Evolutionary conservation across 2,888 invertebrate species (phyloP).

Genomic region (Nomada ferruginata): DNA sequence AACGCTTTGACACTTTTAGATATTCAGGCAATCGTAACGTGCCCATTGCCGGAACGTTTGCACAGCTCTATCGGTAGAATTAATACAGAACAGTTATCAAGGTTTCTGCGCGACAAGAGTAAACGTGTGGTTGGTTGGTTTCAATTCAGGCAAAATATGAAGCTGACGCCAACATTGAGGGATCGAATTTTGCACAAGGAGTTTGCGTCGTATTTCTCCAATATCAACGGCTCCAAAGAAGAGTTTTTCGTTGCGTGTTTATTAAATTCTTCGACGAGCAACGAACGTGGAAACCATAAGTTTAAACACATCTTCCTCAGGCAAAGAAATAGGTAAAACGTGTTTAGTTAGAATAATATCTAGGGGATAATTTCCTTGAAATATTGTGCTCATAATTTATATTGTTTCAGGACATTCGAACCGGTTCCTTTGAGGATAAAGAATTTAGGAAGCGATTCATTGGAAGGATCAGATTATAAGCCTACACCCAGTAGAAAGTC

Average conservation of each 20-base stretch:
- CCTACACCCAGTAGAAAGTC: constrained; percentile 74
- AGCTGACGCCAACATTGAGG: constrained; percentile 86
- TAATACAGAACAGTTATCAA: constrained; percentile 85
- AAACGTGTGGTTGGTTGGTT: constrained; percentile 89
- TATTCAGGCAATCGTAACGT: constrained; percentile 87
- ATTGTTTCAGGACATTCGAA: constrained; percentile 73
- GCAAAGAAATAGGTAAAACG: constrained; percentile 85
- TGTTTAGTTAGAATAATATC: constrained; percentile 64
- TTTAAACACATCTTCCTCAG: constrained; percentile 88
- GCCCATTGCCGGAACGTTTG: constrained; percentile 86
- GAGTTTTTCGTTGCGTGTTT: constrained; percentile 88
- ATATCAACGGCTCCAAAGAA: constrained; percentile 82
- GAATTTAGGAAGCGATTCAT: constrained; percentile 81
- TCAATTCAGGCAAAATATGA: constrained; percentile 86
- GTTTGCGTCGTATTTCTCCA: constrained; percentile 86
- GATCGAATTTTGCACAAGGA: constrained; percentile 88
- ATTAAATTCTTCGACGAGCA: constrained; percentile 85
- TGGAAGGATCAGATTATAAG: constrained; percentile 82
- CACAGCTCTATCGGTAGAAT: constrained; percentile 87
- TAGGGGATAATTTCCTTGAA: not conserved
- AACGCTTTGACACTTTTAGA: constrained; percentile 76
- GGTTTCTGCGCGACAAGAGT: constrained; percentile 85
- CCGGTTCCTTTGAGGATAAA: constrained; percentile 80
- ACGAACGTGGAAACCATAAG: constrained; percentile 86
- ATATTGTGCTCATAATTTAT: not conserved